These are phyloP conservation scores for Lophius piscatorius DNA, from an alignment of 2,113 vertebrate genomes.

Conservation along the genomic window DNA sequence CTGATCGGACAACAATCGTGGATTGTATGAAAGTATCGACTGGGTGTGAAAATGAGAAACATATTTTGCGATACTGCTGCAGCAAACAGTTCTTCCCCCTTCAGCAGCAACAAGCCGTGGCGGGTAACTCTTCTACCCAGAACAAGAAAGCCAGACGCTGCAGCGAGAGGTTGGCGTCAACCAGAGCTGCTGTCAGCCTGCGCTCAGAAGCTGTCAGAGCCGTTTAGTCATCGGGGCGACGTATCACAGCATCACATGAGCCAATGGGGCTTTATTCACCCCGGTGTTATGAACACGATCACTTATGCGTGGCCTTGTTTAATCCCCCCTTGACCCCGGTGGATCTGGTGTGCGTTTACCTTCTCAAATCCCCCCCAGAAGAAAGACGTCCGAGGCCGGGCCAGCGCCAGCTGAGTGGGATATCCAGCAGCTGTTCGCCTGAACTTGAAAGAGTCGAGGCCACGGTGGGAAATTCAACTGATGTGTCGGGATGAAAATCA, in stretches of 20 bases:
- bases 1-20: too few relatives aligned
- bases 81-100: too few relatives aligned
- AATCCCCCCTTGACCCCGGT: constrained; percentile 16
- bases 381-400: not conserved
- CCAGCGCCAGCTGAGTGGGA: constrained; percentile 6
- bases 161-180: too few relatives aligned
- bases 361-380: constrained; percentile 4
- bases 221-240: too few relatives aligned
- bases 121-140: too few relatives aligned
- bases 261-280: constrained; percentile 25
- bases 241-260: constrained; percentile 43
- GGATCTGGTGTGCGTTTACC: constrained; percentile 19
- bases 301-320: constrained; percentile 13
- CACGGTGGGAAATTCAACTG: constrained; percentile 27
- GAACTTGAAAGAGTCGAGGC: constrained; percentile 35
- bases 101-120: too few relatives aligned
- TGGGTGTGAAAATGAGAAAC: too few relatives aligned
- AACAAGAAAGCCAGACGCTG: too few relatives aligned
- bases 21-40: too few relatives aligned
- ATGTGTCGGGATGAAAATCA: not conserved
- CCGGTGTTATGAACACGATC: constrained; percentile 13
- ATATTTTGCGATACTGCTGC: too few relatives aligned
- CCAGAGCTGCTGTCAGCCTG: too few relatives aligned
- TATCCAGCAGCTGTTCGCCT: constrained; percentile 60
- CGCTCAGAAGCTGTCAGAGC: too few relatives aligned